Evolutionary conservation across 2,888 invertebrate species (phyloP).

Genomic region (Vannuccia rotundouncinata): DNA sequence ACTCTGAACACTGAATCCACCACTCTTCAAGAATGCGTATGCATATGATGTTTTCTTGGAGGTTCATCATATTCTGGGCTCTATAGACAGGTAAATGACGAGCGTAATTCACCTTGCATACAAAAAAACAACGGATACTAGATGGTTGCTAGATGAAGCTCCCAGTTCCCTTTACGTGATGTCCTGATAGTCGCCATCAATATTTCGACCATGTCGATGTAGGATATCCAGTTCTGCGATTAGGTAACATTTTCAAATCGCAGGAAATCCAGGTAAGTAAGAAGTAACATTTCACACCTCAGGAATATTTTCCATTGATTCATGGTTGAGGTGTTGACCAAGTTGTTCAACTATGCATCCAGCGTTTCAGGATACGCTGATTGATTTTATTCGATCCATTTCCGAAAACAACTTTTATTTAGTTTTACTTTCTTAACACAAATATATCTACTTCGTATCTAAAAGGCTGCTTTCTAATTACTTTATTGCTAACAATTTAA

Average conservation of each 20-base stretch:
- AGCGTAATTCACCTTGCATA: conserved; percentile 43
- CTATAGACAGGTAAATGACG: conserved; percentile 42
- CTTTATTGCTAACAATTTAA: not conserved
- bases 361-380: too few species aligned
- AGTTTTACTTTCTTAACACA: not conserved
- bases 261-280: conserved; percentile 34
- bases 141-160: conserved; percentile 41
- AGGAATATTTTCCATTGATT: too few species aligned
- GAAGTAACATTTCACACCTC: too few species aligned
- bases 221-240: conserved; percentile 42
- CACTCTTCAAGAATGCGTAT: conserved; percentile 35
- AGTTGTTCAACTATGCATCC: too few species aligned
- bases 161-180: conserved; percentile 42
- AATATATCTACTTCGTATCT: not conserved
- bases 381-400: too few species aligned
- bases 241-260: conserved; percentile 35
- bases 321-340: too few species aligned
- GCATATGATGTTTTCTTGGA: conserved; percentile 35
- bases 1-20: conserved; percentile 41
- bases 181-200: conserved; percentile 41
- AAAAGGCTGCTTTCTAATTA: not conserved
- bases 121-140: conserved; percentile 43
- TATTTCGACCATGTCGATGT: conserved; percentile 43
- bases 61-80: conserved; percentile 40
- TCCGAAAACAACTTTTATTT: too few species aligned